These are phyloP conservation scores for Digitonthophagus gazella DNA, from an alignment of 2,888 invertebrate genomes.

Conservation along the genomic window DNA sequence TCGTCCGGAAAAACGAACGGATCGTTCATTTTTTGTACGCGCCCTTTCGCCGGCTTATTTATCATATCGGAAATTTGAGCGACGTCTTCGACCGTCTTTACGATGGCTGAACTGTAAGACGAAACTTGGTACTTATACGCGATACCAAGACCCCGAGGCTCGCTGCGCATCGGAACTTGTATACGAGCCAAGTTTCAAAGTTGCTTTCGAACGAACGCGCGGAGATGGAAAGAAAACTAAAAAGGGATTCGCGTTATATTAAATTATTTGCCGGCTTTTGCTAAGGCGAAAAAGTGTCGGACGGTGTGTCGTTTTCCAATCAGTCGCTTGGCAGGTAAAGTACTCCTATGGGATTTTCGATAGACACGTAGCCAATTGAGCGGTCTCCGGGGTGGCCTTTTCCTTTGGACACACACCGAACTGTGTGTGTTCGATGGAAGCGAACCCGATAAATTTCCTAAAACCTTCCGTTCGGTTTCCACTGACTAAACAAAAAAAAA, in stretches of 20 bases:
- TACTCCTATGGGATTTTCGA: conserved; percentile 46
- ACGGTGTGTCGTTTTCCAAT: conserved; percentile 45
- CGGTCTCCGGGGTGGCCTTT: conserved; percentile 43
- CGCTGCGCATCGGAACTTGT: not conserved
- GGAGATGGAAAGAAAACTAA: not conserved
- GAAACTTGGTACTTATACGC: not conserved
- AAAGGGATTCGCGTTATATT: not conserved
- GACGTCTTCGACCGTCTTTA: not conserved
- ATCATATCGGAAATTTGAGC: not conserved
- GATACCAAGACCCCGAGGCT: not conserved
- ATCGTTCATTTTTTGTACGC: not conserved
- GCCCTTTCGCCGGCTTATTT: not conserved
- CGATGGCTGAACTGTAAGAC: not conserved
- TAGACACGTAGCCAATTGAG: conserved; percentile 52
- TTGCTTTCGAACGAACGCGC: not conserved
- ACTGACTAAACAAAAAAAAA: not conserved
- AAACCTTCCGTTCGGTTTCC: not conserved
- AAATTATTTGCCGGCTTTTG: not conserved
- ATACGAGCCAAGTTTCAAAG: not conserved
- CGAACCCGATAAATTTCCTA: not conserved
- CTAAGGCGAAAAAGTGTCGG: not conserved
- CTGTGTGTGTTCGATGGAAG: not conserved
- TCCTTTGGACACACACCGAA: not conserved
- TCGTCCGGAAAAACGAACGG: not conserved
- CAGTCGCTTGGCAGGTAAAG: conserved; percentile 53